A percentile compares a stretch with the other conserved stretches of the same genome.
Evolutionary conservation across 2,888 invertebrate species (phyloP).

Genomic region (Drosophila robusta): DNA sequence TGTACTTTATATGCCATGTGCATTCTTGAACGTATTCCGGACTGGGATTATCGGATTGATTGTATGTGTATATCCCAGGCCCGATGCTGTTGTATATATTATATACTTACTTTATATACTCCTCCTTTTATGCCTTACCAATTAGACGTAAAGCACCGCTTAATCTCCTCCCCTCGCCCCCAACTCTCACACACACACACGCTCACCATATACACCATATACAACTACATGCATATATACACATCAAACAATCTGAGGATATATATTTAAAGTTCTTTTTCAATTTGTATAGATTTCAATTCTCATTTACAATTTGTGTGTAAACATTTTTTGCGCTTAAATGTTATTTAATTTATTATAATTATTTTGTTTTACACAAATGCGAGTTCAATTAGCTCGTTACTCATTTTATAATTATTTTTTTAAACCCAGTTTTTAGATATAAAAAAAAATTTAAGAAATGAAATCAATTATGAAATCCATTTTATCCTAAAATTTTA

Average conservation of each 20-base stretch:
- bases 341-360: conserved; percentile 36
- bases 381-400: conserved; percentile 15
- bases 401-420: conserved; percentile 1
- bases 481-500: conserved; percentile 10
- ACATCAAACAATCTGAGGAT: background rate
- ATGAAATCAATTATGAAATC: conserved; percentile 8
- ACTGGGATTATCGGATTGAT: background rate
- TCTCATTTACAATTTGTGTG: conserved; percentile 15
- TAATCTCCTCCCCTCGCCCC: conserved; percentile 16
- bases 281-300: conserved; percentile 10
- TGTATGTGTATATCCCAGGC: background rate
- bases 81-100: conserved; percentile 15
- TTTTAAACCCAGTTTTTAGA: conserved; percentile 7
- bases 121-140: conserved; percentile 39
- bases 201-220: background rate
- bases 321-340: background rate
- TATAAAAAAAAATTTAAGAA: conserved; percentile 1
- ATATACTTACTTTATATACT: conserved; percentile 14
- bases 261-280: conserved; percentile 16
- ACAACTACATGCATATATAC: conserved; percentile 6
- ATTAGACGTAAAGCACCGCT: conserved; percentile 33
- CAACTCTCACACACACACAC: background rate
- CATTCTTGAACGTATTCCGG: conserved; percentile 27
- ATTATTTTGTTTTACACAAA: conserved; percentile 18
- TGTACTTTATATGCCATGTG: conserved; percentile 28